Evolutionary conservation across 1,140 invertebrate species (phyloP).

Genomic region (Diuraphis noxia): DNA sequence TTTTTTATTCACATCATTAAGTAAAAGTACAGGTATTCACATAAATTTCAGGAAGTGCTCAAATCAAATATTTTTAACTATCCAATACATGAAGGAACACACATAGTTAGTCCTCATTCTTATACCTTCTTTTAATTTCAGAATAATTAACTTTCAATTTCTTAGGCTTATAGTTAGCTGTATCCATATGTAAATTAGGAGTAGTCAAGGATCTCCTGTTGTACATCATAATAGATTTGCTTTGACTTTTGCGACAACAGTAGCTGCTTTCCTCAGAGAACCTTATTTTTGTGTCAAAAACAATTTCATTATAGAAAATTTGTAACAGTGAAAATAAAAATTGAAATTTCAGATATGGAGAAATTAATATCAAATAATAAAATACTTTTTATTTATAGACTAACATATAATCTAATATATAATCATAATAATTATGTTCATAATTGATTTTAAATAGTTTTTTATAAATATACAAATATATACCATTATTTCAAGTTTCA

Average conservation of each 20-base stretch:
- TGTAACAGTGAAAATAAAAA: not conserved
- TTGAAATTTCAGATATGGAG: not conserved
- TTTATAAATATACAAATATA: not conserved
- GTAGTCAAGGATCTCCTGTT: slow-evolving; percentile 46
- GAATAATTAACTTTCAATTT: slow-evolving; percentile 51
- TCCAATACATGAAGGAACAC: slow-evolving; percentile 4
- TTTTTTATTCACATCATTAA: not conserved
- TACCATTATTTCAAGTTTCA: not conserved
- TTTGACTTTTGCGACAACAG: slow-evolving; percentile 49
- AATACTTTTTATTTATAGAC: not conserved
- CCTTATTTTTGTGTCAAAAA: slow-evolving; percentile 24
- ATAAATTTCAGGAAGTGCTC: slow-evolving; percentile 44
- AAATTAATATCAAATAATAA: not conserved
- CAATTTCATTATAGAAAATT: not conserved
- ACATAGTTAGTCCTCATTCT: slow-evolving; percentile 32
- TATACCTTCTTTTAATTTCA: slow-evolving; percentile 49
- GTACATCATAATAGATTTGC: slow-evolving; percentile 45
- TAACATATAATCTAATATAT: not conserved
- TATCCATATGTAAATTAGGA: slow-evolving; percentile 46
- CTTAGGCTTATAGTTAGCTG: slow-evolving; percentile 45
- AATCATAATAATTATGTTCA: not conserved
- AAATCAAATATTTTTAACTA: slow-evolving; percentile 30
- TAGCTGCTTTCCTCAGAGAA: slow-evolving; percentile 50
- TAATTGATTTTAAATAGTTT: not conserved
- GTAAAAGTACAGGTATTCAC: not conserved